Percentiles rank a stretch among this genome's conserved stretches.
Conservation (phyloP, 1,140 invertebrate genomes). For the Berghia stephanieae region DNA sequence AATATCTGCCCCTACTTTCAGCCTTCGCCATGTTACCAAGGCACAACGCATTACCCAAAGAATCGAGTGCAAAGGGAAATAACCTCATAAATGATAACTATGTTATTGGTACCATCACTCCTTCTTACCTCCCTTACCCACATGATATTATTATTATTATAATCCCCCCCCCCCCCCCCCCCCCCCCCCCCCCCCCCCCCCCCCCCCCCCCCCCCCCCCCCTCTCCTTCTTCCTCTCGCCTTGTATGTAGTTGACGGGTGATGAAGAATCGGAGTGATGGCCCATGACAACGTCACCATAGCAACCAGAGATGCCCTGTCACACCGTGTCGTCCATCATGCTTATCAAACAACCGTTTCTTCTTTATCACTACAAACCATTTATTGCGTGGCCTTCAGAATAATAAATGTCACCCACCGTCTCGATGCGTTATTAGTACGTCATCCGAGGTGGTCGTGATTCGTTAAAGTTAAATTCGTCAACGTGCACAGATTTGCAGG, state of each 20-base stretch:
- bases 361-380: neutral
- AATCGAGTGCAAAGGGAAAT: too few species aligned
- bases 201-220: neutral
- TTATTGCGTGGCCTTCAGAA: neutral
- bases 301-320: neutral
- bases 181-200: neutral
- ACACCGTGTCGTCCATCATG: neutral
- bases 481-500: too few species aligned
- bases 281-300: constrained; percentile 12
- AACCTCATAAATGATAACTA: neutral
- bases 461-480: too few species aligned
- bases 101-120: neutral
- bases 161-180: neutral
- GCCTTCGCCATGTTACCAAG: neutral
- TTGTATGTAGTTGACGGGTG: neutral
- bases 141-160: neutral
- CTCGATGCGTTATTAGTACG: too few species aligned
- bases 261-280: neutral
- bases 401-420: neutral
- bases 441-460: too few species aligned
- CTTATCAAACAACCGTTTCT: neutral
- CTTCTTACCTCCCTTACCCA: neutral
- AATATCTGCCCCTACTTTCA: neutral
- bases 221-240: neutral
- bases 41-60: too few species aligned